Evolutionary conservation across 2,113 vertebrate species (phyloP), one percentile per base, ranked within the genome.

Genomic region (Prionailurus viverrinus): DNA sequence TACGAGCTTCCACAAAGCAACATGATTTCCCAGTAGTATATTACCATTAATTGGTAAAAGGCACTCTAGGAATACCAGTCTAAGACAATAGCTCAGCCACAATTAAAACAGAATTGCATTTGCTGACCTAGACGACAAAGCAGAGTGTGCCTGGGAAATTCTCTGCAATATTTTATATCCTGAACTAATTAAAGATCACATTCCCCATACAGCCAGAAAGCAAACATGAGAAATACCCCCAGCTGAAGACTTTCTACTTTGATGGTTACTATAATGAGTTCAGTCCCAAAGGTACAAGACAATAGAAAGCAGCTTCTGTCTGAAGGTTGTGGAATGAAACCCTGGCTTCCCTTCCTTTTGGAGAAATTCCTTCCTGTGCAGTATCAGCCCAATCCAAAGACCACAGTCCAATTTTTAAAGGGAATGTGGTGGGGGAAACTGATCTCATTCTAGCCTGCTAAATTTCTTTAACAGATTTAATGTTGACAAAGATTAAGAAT

Each of bases 131-230:
- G 95, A 96, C 13, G 84, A 97, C 97, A 98, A 98, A 98, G 92
- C 92, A 89, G 95, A 97, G 94, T 94, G 61, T 97, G 95, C 73
- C 68, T 98, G 92, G 97, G 97, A 98, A 98, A 98, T 97, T 98
- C 92, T 91, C 10, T 81, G 80, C 68, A 96, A 98, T 98, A 98
- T 98, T 98, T 98, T 97, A 98, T 95, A 98, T 98, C 96, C 96
- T 93, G 94, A 98, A 98, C 98, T 99, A 99, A 99, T 99, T 99
- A 99, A 99, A 98, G 98, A 98, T 98, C 96, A 97, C 95, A 98
- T 94, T 98, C 98, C 97, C 98, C 66, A 92, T 95, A 97, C 94
- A 98, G 96, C 82, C 85, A 98, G 97, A 98, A n/a, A 98, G 97
- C 79, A 98, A 98, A 97, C 94, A 98, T 2, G 74, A 98, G 97